phyloP scores from a whole-genome alignment of 2,888 invertebrate species.

The Volucella inflata region DNA sequence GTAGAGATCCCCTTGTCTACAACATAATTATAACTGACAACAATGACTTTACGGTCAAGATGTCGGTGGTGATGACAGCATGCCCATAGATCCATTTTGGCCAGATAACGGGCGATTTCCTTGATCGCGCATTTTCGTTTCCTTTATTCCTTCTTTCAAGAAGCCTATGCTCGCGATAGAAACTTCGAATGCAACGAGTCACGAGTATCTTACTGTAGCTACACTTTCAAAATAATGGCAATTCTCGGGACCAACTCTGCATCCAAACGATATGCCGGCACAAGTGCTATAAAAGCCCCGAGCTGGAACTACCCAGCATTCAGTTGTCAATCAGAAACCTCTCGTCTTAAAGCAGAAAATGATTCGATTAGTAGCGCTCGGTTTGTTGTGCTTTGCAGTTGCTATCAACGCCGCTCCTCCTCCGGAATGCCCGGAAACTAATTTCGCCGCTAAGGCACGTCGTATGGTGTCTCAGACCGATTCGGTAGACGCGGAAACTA shows the following conservation, averaged over 20 bases:
- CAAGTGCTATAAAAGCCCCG: conserved; percentile 48
- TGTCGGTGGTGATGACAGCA: too few species aligned
- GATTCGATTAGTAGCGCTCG: conserved; percentile 55
- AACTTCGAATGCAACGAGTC: too few species aligned
- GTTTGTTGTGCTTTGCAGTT: conserved; percentile 20
- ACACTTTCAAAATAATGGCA: not conserved
- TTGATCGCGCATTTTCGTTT: too few species aligned
- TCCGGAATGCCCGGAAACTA: not conserved
- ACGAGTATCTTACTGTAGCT: too few species aligned
- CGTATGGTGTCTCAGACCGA: conserved; percentile 56
- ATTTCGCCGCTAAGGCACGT: conserved; percentile 51
- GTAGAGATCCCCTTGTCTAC: too few species aligned
- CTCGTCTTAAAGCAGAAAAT: conserved; percentile 27
- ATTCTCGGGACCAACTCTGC: not conserved
- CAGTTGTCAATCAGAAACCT: conserved; percentile 46
- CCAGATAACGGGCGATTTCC: too few species aligned
- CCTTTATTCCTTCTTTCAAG: too few species aligned
- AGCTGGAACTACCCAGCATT: not conserved
- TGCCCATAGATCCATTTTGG: too few species aligned
- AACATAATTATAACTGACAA: too few species aligned
- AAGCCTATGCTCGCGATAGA: too few species aligned
- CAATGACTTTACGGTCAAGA: too few species aligned
- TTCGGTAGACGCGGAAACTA: conserved; percentile 61
- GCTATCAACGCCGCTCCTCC: conserved; percentile 22
- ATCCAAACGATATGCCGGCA: too few species aligned